phyloP scores from a whole-genome alignment of 2,797 vertebrate genomes.

The Chelidonichthys spinosus region DNA sequence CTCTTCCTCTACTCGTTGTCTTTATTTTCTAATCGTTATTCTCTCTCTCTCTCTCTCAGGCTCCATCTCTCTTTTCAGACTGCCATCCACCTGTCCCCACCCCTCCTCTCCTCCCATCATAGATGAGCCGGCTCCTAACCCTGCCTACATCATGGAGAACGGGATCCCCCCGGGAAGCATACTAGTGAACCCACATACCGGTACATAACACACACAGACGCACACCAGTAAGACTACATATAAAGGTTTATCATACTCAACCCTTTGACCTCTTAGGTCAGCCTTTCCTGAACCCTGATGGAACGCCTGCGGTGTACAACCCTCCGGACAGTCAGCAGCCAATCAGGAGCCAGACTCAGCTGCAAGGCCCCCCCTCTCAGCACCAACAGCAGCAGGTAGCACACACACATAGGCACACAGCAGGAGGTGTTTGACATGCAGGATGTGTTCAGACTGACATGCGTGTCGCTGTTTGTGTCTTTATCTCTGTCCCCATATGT shows the following conservation, averaged over 20 bases:
- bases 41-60: conserved; percentile 75
- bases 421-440: conserved; percentile 13
- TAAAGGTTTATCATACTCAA: conserved; percentile 23
- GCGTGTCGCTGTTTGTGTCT: conserved; percentile 40
- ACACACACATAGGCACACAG: conserved; percentile 3
- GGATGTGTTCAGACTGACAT: conserved; percentile 4
- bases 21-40: conserved; percentile 18
- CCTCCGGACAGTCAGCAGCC: conserved; percentile 90
- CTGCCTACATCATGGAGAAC: conserved; percentile 92
- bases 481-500: conserved; percentile 65
- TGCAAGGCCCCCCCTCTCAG: conserved; percentile 75
- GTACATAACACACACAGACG: conserved; percentile 71
- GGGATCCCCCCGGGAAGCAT: conserved; percentile 96
- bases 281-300: conserved; percentile 95
- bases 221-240: conserved; percentile 20
- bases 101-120: conserved; percentile 78
- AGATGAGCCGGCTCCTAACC: conserved; percentile 83
- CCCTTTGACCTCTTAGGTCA: conserved; percentile 86
- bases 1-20: background rate
- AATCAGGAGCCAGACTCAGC: conserved; percentile 85
- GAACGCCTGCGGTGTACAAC: conserved; percentile 94
- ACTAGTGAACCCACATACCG: conserved; percentile 94
- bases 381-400: conserved; percentile 88
- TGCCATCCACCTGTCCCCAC: conserved; percentile 74
- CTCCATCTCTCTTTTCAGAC: conserved; percentile 87